Evolutionary conservation across 2,113 vertebrate species (phyloP), one percentile per base, ranked within the genome.

Genomic region (Spermophilus dauricus): DNA sequence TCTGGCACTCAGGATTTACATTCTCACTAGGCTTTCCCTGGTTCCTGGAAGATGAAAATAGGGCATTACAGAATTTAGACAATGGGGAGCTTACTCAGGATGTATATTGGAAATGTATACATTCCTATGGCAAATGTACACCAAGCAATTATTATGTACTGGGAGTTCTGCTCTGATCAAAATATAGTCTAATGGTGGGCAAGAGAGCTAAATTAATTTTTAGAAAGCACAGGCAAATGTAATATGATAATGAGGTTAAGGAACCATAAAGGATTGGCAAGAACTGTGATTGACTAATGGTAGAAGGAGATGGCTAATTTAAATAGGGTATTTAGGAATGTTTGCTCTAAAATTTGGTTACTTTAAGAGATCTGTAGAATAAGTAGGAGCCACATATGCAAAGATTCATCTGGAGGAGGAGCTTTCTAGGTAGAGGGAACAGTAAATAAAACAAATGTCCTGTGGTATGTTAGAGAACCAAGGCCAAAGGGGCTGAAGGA

Each of bases 31-130:
- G 42, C 4, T 94, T 94, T 85, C 80, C 42, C 32, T 94, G 75
- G 24, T 82, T 85, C n/a, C 56, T 84, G 34, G 24, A n/a, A 95
- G 85, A n/a, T 92, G 1, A 83, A 94, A 96, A 69, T 78, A 78
- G 32, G 67, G 45, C 73, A 92, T 96, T 97, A 86, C 24, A 72
- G 61, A 73, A 85, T 82, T 82, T 86, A 86, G 34, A 73, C 37
- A 85, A 20, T 77, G 83, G 34, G 32, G 28, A 63, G 11, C 2
- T 30, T 90, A 0, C 61, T 73, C 32, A 84, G 37, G 37, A 72
- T 91, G 42, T 84, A 84, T 18, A 51, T 73, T 45, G 39, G 63
- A 89, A 32, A 90, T 94, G 42, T 86, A 94, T 56, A 86, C 45
- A 22, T 78, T 89, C 30, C 24, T 84, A 92, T 94, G n/a, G 45